Percentiles rank a stretch among this genome's conserved stretches.
Conservation (phyloP, 2,888 invertebrate genomes). For the Agrypnus murinus region DNA sequence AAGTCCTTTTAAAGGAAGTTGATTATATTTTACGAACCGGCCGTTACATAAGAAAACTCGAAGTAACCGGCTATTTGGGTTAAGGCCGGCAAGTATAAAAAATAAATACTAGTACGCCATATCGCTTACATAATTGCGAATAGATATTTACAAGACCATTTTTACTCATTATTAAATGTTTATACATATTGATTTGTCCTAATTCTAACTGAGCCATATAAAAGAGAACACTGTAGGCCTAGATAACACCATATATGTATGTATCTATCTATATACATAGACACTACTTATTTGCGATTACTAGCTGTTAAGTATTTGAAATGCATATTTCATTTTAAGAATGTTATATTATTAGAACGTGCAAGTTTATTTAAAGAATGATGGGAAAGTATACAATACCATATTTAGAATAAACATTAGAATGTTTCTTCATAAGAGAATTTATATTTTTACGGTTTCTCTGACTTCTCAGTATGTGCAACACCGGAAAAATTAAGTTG, state of each 20-base stretch:
- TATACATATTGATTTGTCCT: constrained; percentile 26
- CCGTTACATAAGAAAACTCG: constrained; percentile 63
- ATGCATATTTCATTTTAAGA: no score
- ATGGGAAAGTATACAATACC: no score
- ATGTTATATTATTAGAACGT: no score
- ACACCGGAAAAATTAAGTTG: no score
- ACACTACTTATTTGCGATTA: no score
- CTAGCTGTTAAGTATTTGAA: no score
- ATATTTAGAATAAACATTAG: no score
- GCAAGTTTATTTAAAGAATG: no score
- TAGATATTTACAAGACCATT: constrained; percentile 24
- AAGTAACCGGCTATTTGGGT: constrained; percentile 66
- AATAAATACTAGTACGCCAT: constrained; percentile 59
- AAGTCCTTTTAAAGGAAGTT: constrained; percentile 66
- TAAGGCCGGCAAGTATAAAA: constrained; percentile 65
- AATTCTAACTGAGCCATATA: constrained; percentile 6
- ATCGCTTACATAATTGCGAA: constrained; percentile 53
- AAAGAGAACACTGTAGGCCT: neutral
- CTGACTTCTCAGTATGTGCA: no score
- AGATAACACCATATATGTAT: no score
- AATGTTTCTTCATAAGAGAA: neutral
- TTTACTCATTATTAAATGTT: constrained; percentile 13
- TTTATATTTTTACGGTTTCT: no score
- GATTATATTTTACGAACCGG: constrained; percentile 63
- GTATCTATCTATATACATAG: no score